Conservation (phyloP, 2,113 vertebrate species). For the Perca fluviatilis region DNA sequence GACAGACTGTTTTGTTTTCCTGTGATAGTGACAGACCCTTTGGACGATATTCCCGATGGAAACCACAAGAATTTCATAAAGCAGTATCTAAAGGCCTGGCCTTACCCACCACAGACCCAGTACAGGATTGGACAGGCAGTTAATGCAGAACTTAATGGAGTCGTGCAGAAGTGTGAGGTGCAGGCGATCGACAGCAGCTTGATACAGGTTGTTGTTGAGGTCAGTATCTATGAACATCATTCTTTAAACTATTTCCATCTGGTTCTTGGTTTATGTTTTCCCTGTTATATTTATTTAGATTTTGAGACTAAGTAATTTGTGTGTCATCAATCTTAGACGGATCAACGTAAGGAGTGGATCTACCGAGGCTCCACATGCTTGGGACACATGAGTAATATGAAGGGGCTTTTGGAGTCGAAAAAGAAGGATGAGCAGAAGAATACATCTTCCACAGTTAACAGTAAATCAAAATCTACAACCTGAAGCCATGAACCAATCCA, state of each 20-base stretch:
- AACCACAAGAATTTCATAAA: conserved; percentile 87
- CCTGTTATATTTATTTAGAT: neutral
- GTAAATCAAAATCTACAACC: conserved; percentile 21
- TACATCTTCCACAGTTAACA: neutral
- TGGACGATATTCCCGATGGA: conserved; percentile 90
- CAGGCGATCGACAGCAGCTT: conserved; percentile 89
- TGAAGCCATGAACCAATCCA: no score
- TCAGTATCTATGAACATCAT: conserved; percentile 25
- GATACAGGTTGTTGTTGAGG: conserved; percentile 88
- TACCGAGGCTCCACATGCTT: conserved; percentile 91
- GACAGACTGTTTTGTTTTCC: neutral
- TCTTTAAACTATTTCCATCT: neutral
- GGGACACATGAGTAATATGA: conserved; percentile 88
- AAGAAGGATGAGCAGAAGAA: conserved; percentile 34
- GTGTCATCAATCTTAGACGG: conserved; percentile 77
- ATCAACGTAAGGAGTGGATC: conserved; percentile 91
- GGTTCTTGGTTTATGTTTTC: neutral
- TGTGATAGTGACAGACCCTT: conserved; percentile 85
- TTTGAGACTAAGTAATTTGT: conserved; percentile 1
- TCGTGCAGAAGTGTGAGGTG: conserved; percentile 88
- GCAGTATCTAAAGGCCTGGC: conserved; percentile 89
- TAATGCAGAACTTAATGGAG: conserved; percentile 88
- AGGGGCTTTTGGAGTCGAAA: conserved; percentile 66
- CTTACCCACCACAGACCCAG: conserved; percentile 88
- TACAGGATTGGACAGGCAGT: conserved; percentile 87